Base-by-base conservation (phyloP, 2,113 vertebrate genomes). In the Triplophysa dalaica region DNA sequence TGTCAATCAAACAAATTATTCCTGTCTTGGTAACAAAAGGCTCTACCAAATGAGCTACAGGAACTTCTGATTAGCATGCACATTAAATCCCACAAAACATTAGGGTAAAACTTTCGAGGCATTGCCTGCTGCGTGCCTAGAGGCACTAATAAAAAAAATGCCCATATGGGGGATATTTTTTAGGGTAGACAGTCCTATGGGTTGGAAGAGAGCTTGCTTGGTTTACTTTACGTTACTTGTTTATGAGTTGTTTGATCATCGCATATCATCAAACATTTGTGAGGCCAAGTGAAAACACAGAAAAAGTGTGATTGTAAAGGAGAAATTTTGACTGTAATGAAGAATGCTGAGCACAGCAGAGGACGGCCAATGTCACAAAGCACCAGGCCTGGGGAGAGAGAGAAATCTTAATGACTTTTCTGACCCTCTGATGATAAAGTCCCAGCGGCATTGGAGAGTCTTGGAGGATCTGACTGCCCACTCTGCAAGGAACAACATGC, bases 391-490 rank as follows among this genome's bases (percentile, higher is more conserved):
- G 45, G 16, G 62, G 62, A 65, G 61, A 52, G 61, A 52, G 61
- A 77, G 45, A 77, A 65, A 50, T 77, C 62, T 66, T 65, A 77
- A 77, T 77, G 75, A 77, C 75, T 77, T 77, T 54, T 65, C 61
- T 66, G 48, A 65, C 75, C 75, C 48, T 77, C 38, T 29, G 73
- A 50, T 61, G 73, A 75, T 16, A 75, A 75, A 61, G 22, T 75
- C 22, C 16, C 58, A 63, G 41, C 9, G 2, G 58, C 58, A 38
- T 63, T 21, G 13, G 58, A 17, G 58, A 63, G 58, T 75, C 60
- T 75, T 75, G 60, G 45, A 75, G 73, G 73, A 63, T 75, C 48
- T 62, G 41, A 50, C 58, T 75, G 41, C 41, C 58, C 60, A 50
- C 73, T 29, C 58, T 2, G 16, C 58, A 48, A 75, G 62, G 62